Base-by-base conservation (phyloP, 2,113 vertebrate species). In the Erpornis zantholeuca region DNA sequence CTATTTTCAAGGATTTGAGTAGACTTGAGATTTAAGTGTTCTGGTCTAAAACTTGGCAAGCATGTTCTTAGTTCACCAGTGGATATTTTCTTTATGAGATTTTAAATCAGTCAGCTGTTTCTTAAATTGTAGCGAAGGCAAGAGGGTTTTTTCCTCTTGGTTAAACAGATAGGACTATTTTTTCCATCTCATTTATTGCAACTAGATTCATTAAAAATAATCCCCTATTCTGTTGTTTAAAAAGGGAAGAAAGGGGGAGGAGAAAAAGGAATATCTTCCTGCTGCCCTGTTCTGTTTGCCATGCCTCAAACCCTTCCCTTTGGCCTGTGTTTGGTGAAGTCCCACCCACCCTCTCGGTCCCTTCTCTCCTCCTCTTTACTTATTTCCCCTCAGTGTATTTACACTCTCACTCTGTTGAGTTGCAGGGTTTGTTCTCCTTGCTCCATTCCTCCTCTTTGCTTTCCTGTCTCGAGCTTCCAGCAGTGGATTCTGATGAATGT, bases 51-150 rank as follows among this genome's bases (percentile, higher is more conserved):
- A 89, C 75, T 97, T 98, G 98, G 97, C 96, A 97, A 84, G 95
- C 11, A 0, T 68, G 35, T 52, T 96, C 40, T 59, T 88, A 68
- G 49, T 96, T 97, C 80, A 91, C 64, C 96, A 90, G 94, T 20
- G 42, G 95, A 88, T 98, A 97, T 97, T 98, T 97, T 95, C 94
- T 97, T 97, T 96, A 97, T 94, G 96, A 96, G 97, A 98, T 97
- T 97, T 97, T 97, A 96, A 97, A 97, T 49, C 60, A 92, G 92
- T 98, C 97, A 98, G 96, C 97, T 98, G 47, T 97, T 97, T 97
- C 97, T 96, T 79, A 97, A 97, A 88, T 96, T 96, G 85, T 94
- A 76, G 89, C 71, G 66, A 95, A 92, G 70, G 92, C 84, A 90
- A 92, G 84, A 57, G 7, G 6, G 25, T 75, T 96, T 91, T 88